phyloP scores from a whole-genome alignment of 2,888 invertebrate genomes.

The Loripinus fragilis region DNA sequence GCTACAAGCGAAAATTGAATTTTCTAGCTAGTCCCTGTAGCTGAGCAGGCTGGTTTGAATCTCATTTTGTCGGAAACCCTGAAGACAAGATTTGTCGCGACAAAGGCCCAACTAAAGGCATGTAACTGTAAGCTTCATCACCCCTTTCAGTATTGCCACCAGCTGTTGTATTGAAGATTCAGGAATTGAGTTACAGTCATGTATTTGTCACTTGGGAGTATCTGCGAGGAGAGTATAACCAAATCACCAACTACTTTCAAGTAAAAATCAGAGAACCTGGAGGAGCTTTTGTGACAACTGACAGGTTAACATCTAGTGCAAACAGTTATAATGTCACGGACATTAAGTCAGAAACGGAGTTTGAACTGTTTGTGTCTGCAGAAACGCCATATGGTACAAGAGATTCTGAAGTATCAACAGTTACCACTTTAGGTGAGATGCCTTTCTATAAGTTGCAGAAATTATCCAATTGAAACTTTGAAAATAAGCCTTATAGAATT shows the following conservation, averaged over 20 bases:
- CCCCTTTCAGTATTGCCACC: slow-evolving; percentile 49
- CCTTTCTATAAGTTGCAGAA: too few species aligned
- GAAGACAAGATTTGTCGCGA: too few species aligned
- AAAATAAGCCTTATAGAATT: too few species aligned
- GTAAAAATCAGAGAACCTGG: slow-evolving; percentile 11
- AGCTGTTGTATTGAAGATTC: slow-evolving; percentile 28
- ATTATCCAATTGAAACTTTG: too few species aligned
- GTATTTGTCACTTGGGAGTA: slow-evolving; percentile 43
- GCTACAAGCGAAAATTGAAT: too few species aligned
- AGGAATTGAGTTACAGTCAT: slow-evolving; percentile 22
- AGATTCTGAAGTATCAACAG: slow-evolving; percentile 9
- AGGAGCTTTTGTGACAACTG: slow-evolving; percentile 3
- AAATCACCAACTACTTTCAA: slow-evolving; percentile 36
- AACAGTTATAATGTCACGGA: slow-evolving; percentile 35
- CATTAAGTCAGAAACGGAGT: slow-evolving; percentile 31
- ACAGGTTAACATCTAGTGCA: slow-evolving; percentile 4
- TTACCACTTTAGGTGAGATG: slow-evolving; percentile 45
- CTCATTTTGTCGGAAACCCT: too few species aligned
- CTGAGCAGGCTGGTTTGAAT: too few species aligned
- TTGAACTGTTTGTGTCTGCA: slow-evolving; percentile 41
- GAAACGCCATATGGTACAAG: slow-evolving; percentile 31
- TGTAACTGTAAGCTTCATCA: too few species aligned
- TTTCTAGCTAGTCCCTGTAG: too few species aligned
- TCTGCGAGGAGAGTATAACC: slow-evolving; percentile 28
- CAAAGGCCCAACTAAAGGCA: too few species aligned